Conservation (phyloP, 1,140 invertebrate species). For the Drosophila parvula region DNA sequence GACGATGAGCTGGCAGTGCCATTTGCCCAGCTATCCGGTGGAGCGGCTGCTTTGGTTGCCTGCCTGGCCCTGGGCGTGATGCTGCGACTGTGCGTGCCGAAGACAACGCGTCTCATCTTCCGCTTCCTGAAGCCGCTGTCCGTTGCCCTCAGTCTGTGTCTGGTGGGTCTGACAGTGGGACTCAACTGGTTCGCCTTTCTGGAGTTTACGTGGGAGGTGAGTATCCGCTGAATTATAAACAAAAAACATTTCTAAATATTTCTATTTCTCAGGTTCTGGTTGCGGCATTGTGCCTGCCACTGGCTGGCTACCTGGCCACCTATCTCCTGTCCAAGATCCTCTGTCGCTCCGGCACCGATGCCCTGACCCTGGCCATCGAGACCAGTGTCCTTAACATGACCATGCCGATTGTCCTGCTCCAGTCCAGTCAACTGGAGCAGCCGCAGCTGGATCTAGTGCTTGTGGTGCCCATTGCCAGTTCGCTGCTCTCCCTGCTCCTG, state of each 20-base stretch:
- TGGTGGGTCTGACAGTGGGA: conserved; percentile 59
- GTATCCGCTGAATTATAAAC: not conserved
- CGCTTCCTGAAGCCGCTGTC: conserved; percentile 66
- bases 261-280: conserved; percentile 43
- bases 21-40: conserved; percentile 40
- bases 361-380: conserved; percentile 58
- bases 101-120: conserved; percentile 56
- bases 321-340: conserved; percentile 53
- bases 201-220: conserved; percentile 57
- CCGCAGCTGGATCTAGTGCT: conserved; percentile 55
- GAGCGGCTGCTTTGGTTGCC: conserved; percentile 43
- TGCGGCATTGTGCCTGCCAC: conserved; percentile 46
- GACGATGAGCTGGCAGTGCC: conserved; percentile 55
- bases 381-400: conserved; percentile 67
- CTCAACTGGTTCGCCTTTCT: conserved; percentile 58
- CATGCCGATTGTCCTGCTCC: conserved; percentile 60
- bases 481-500: conserved; percentile 47
- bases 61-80: conserved; percentile 50
- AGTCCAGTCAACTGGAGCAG: conserved; percentile 57
- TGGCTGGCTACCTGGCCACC: conserved; percentile 50
- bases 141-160: conserved; percentile 53
- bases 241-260: not conserved
- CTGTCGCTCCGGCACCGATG: conserved; percentile 56
- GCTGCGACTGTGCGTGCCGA: conserved; percentile 50
- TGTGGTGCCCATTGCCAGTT: conserved; percentile 56